Evolutionary conservation across 1,140 invertebrate genomes (phyloP).

Genomic region (Epicauta chinensis): DNA sequence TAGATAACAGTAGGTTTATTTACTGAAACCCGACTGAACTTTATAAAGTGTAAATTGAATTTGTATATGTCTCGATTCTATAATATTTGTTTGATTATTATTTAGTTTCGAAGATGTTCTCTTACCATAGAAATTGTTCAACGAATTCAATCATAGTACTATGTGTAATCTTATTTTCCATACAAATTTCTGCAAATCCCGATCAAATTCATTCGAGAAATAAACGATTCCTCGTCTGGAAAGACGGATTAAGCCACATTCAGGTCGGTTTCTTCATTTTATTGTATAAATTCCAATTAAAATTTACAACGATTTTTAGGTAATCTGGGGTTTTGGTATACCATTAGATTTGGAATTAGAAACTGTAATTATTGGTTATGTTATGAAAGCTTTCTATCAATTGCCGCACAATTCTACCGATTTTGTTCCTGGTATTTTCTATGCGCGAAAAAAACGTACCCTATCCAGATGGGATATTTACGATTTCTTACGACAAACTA

Average conservation of each 20-base stretch:
- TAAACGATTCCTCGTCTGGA: too few relatives aligned
- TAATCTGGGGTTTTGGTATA: conserved; percentile 6
- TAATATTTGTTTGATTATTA: too few relatives aligned
- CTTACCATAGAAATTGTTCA: too few relatives aligned
- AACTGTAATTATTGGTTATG: conserved; percentile 2
- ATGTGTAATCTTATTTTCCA: not conserved
- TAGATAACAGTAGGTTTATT: too few relatives aligned
- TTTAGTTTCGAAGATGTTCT: too few relatives aligned
- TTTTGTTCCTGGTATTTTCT: conserved; percentile 1
- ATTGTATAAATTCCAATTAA: not conserved
- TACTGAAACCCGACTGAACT: too few relatives aligned
- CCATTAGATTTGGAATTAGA: conserved; percentile 4
- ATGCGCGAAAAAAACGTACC: conserved; percentile 5
- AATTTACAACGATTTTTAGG: conserved; percentile 2
- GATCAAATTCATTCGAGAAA: too few relatives aligned
- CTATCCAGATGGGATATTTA: conserved; percentile 16
- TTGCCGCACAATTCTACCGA: not conserved
- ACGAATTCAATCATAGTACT: not conserved
- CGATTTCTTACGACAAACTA: conserved; percentile 4
- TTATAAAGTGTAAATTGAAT: too few relatives aligned
- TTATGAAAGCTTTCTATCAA: conserved; percentile 5
- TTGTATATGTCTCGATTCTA: too few relatives aligned
- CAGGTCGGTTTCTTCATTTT: not conserved
- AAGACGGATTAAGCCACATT: not conserved
- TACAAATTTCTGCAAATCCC: not conserved